Evolutionary conservation across 2,797 vertebrate genomes (phyloP), one percentile per base, ranked within the genome.

Genomic region (Microcaecilia unicolor): DNA sequence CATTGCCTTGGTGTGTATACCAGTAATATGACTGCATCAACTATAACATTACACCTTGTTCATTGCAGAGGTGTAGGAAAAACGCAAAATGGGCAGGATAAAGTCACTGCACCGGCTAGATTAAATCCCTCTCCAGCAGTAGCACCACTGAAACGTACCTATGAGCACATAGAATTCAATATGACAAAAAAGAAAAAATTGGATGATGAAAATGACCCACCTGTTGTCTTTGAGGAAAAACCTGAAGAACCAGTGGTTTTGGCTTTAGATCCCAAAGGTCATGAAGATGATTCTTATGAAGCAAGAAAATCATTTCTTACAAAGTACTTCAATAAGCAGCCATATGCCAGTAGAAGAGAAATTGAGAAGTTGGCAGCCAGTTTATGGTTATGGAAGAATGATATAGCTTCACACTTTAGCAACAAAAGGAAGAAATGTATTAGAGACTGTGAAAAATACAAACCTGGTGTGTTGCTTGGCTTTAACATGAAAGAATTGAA

Each of bases 11-110:
- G 95, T 7, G 95, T 99, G 19, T 99, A 99, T 20, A 99, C 94
- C 1, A 97, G 93, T 67, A 99, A 98, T 78, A 99, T 99, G 95
- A 99, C 93, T 0, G 94, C 95, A 47, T 99, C 95, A 6, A 99
- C 95, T 10, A 99, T 99, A 45, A 99, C 95, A 0, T 79, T 98
- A 41, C 95, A 99, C 59, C 70, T 99, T 8, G 95, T 99, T 16
- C 95, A 99, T 69, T 99, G 95, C 64, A 79, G 95, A 35, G 95
- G 95, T 3, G 94, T 99, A 1, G 92, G 94, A 6, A 99, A 97
- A 62, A 82, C 93, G 18, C 94, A 92, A 44, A 97, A 97, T 0
- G 95, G 94, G 18, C 90, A 94, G 70, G 92, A 97, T n/a, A 85
- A 91, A 50, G 58, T 72, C 2, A 74, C 70, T 8, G 78, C 85